Base-by-base conservation (phyloP, 2,113 vertebrate species). In the Pelusios castaneus region DNA sequence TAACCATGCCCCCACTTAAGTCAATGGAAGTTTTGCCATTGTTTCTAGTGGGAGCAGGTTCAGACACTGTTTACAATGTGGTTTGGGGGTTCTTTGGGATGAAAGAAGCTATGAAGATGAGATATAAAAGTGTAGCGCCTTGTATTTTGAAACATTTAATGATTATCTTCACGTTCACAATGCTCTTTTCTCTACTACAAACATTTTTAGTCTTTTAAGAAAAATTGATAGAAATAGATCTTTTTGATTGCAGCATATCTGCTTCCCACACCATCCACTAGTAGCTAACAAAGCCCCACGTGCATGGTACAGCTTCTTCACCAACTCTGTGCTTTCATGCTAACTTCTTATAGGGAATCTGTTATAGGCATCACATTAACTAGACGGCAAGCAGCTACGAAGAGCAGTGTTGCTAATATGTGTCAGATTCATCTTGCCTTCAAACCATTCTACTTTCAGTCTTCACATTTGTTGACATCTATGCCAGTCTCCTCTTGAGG, bases 381-480 rank as follows among this genome's bases (percentile, higher is more conserved):
- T 10, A 90, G 87, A 34, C 12, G 54, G 54, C 86, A 80, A 47
- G 80, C 63, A 77, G 67, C 34, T 5, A 34, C 47, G 6, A 3
- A 0, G 2, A 83, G 3, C 41, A 16, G 41, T 1, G 24, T 17
- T 8, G 60, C 0, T 45, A 51, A 70, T 38, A 45, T 1, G 60
- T 85, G 87, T 80, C 87, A 81, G 90, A 63, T 70, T 67, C 93
- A 52, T 79, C 93, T 90, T 91, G 88, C 85, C 29, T 76, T 86
- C 94, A 91, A 3, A 56, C 43, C 51, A 58, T 43, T 14, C 94
- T 29, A 85, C 82, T 75, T 47, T 78, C 81, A 27, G 6, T 87
- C 85, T 81, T 87, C 80, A 16, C 63, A 29, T 4, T 88, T 82
- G 91, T 80, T 3, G 8, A 80, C 88, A 95, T 92, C 67, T 89